phyloP scores from a whole-genome alignment of 2,888 invertebrate species.

The Rhagophthalmus giganteus region DNA sequence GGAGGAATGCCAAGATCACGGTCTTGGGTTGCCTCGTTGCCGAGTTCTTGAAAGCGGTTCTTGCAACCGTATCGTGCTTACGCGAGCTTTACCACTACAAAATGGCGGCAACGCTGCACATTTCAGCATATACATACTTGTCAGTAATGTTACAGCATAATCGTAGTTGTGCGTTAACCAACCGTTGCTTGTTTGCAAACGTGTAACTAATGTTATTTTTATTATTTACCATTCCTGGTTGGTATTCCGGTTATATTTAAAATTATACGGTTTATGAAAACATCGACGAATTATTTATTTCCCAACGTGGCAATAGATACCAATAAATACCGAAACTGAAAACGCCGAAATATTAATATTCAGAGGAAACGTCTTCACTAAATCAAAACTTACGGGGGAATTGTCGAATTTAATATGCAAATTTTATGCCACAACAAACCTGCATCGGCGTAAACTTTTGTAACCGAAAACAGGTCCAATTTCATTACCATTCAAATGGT shows the following conservation, averaged over 20 bases:
- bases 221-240: not conserved
- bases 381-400: no score
- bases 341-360: no score
- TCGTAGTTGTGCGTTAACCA: conserved; percentile 36
- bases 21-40: conserved; percentile 45
- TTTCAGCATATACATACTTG: conserved; percentile 32
- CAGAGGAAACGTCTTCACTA: no score
- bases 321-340: no score
- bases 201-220: conserved; percentile 7
- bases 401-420: no score
- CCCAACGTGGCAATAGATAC: no score
- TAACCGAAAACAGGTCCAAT: no score
- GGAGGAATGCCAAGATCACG: conserved; percentile 53
- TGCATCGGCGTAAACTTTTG: no score
- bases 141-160: conserved; percentile 42
- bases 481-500: no score
- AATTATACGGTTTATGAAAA: no score
- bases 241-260: not conserved
- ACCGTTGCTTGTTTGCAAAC: conserved; percentile 34
- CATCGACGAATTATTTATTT: no score
- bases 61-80: conserved; percentile 35
- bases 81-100: conserved; percentile 34
- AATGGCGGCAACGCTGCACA: conserved; percentile 33
- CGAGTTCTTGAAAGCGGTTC: conserved; percentile 36
- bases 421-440: no score